Percentiles rank a stretch among this genome's conserved stretches.
Conservation (phyloP, 2,888 invertebrate species). For the Pachliopta kotzebuea region DNA sequence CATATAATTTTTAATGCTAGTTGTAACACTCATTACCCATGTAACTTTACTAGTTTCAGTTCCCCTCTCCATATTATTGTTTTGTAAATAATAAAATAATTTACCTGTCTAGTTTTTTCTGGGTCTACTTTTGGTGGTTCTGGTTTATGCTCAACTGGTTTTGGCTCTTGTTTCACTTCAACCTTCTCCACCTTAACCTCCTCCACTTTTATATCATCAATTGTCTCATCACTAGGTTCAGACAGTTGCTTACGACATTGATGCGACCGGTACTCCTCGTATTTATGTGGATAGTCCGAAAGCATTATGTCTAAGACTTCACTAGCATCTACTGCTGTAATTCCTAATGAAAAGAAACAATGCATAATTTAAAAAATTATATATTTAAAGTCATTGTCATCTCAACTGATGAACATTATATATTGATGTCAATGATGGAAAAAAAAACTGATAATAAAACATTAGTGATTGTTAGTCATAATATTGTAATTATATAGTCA, state of each 20-base stretch:
- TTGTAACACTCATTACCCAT: no score
- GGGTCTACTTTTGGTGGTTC: slow-evolving; percentile 58
- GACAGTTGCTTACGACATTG: slow-evolving; percentile 78
- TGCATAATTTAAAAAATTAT: background rate
- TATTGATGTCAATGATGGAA: no score
- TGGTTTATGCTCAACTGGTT: slow-evolving; percentile 51
- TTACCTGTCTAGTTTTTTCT: slow-evolving; percentile 67
- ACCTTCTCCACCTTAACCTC: slow-evolving; percentile 37
- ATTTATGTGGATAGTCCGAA: slow-evolving; percentile 96
- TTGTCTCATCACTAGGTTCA: slow-evolving; percentile 35
- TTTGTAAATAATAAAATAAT: no score
- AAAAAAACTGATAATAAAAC: no score
- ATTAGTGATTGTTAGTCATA: no score
- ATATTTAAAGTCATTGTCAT: background rate
- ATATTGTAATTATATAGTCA: no score
- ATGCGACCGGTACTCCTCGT: slow-evolving; percentile 92
- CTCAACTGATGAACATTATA: no score
- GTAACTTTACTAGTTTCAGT: no score
- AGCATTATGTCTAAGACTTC: slow-evolving; percentile 98
- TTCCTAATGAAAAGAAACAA: slow-evolving; percentile 67
- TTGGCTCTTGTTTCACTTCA: slow-evolving; percentile 49
- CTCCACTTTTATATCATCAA: slow-evolving; percentile 34
- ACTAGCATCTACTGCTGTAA: slow-evolving; percentile 94
- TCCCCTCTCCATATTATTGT: no score
- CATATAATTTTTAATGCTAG: no score